Evolutionary conservation across 2,888 invertebrate genomes (phyloP).

Genomic region (Acholoe squamosa): DNA sequence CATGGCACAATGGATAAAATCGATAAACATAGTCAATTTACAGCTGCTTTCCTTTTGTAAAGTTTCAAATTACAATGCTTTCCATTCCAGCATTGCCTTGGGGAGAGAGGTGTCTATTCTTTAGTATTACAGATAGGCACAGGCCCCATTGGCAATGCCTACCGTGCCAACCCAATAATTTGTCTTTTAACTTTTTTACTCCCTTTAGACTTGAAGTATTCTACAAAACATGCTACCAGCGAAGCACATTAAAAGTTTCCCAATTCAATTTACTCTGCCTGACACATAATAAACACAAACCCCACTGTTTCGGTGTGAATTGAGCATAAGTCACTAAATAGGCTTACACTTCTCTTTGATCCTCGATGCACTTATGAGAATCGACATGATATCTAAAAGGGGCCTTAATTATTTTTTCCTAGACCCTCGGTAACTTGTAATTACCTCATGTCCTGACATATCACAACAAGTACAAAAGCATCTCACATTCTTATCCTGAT

Average conservation of each 20-base stretch:
- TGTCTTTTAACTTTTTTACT: background rate
- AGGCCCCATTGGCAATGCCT: background rate
- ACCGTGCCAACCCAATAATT: background rate
- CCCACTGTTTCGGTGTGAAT: no score
- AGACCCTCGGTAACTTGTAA: no score
- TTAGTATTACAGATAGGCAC: background rate
- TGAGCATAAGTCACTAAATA: no score
- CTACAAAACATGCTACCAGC: background rate
- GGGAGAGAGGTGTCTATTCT: background rate
- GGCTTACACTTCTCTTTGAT: no score
- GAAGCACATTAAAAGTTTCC: background rate
- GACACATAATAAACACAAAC: no score
- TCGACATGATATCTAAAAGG: no score
- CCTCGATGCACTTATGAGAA: no score
- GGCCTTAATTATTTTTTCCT: no score
- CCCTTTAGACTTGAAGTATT: background rate
- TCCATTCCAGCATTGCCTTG: background rate
- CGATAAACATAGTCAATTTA: slow-evolving; percentile 53
- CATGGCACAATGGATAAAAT: background rate
- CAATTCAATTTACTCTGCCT: background rate
- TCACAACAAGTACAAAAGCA: no score
- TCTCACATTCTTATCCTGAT: no score
- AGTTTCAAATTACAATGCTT: slow-evolving; percentile 45
- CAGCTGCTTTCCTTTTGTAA: slow-evolving; percentile 35
- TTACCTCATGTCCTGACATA: no score